phyloP scores from a whole-genome alignment of 2,113 vertebrate species.

The Eulemur rufifrons region DNA sequence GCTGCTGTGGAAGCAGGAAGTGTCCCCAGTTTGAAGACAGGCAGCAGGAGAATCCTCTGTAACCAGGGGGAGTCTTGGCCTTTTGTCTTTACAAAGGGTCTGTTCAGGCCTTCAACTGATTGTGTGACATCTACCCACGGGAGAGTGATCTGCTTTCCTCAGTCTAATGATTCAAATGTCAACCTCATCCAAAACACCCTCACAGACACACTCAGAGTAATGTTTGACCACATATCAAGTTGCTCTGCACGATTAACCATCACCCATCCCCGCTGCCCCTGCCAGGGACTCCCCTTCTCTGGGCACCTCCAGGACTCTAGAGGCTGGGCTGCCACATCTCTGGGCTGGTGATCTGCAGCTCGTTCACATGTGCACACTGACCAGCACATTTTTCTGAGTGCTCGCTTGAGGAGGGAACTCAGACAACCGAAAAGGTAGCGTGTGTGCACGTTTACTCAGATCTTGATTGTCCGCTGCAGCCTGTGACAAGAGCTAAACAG shows the following conservation, averaged over 20 bases:
- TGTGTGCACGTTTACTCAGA: background rate
- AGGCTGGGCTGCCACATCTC: background rate
- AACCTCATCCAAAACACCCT: background rate
- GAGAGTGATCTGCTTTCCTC: too few relatives aligned
- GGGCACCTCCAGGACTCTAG: background rate
- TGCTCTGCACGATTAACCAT: background rate
- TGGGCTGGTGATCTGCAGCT: background rate
- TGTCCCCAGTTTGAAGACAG: background rate
- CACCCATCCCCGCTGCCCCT: accelerated
- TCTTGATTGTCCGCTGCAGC: background rate
- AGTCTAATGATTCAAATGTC: too few relatives aligned
- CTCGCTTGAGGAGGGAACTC: background rate
- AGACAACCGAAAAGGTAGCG: background rate
- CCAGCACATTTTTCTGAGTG: background rate
- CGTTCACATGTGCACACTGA: too few relatives aligned
- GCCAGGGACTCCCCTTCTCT: background rate
- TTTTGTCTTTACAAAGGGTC: background rate
- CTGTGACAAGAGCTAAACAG: background rate
- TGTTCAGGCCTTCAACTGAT: background rate
- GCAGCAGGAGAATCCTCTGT: background rate
- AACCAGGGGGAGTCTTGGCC: too few relatives aligned
- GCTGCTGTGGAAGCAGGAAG: background rate
- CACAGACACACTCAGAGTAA: background rate
- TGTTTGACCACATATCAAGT: background rate
- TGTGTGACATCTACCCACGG: background rate